Evolutionary conservation across 1,140 invertebrate genomes (phyloP).

Genomic region (Daktulosphaira vitifoliae): DNA sequence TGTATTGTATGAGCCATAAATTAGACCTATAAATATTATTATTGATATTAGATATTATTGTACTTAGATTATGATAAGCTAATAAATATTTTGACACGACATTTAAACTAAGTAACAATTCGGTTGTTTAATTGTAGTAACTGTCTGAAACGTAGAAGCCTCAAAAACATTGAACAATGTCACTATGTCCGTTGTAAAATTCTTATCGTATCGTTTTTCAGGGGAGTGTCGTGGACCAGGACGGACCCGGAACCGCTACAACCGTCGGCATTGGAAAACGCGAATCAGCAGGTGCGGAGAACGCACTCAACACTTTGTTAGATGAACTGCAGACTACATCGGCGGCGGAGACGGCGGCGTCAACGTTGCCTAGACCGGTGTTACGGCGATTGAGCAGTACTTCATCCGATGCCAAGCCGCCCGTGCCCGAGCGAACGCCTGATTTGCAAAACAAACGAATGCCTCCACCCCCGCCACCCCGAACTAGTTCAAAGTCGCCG

Average conservation of each 20-base stretch:
- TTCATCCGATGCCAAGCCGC: conserved; percentile 54
- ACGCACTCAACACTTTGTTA: conserved; percentile 90
- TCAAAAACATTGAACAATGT: no score
- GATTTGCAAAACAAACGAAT: conserved; percentile 62
- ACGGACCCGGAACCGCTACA: conserved; percentile 53
- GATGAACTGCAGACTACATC: conserved; percentile 69
- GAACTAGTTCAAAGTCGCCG: conserved; percentile 71
- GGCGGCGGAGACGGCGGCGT: not conserved
- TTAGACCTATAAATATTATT: no score
- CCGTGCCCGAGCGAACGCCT: conserved; percentile 63
- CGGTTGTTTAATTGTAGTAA: no score
- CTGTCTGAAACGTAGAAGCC: no score
- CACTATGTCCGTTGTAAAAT: no score
- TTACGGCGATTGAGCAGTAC: conserved; percentile 58
- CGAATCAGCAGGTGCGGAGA: conserved; percentile 61
- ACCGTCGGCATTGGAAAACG: conserved; percentile 48
- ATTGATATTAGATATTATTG: no score
- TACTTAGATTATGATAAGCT: no score
- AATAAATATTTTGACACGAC: no score
- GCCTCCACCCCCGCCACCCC: conserved; percentile 75
- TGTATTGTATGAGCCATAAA: no score
- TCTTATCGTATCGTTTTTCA: conserved; percentile 57
- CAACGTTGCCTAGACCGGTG: conserved; percentile 42
- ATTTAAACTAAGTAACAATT: no score
- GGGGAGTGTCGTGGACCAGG: conserved; percentile 51